phyloP scores from a whole-genome alignment of 2,888 invertebrate genomes.

The Lutraria lutraria region DNA sequence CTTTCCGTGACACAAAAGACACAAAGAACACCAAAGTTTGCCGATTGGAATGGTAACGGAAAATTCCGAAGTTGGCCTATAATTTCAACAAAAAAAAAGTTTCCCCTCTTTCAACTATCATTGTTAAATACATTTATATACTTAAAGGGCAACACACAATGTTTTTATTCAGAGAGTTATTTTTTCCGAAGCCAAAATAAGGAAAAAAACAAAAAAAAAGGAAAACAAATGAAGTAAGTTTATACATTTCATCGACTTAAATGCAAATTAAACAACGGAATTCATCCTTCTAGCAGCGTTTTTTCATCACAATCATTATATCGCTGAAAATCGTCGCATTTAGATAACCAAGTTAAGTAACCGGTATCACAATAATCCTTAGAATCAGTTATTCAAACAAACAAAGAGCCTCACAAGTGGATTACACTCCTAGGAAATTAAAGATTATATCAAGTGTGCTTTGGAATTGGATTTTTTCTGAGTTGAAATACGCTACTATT shows the following conservation, averaged over 20 bases:
- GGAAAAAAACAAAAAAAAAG: neutral
- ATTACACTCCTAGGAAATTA: slow-evolving; percentile 64
- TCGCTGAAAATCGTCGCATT: slow-evolving; percentile 1
- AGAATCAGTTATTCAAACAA: slow-evolving; percentile 43
- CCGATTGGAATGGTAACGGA: too few relatives aligned
- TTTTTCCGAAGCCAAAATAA: neutral
- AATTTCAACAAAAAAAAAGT: too few relatives aligned
- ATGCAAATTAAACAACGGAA: slow-evolving; percentile 4
- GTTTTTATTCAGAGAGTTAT: neutral
- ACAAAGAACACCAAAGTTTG: too few relatives aligned
- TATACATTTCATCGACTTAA: neutral
- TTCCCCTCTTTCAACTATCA: too few relatives aligned
- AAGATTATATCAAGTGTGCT: slow-evolving; percentile 64
- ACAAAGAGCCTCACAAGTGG: slow-evolving; percentile 48
- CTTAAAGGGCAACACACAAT: too few relatives aligned
- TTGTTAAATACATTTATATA: too few relatives aligned
- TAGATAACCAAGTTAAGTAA: slow-evolving; percentile 6
- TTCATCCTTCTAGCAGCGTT: slow-evolving; percentile 4
- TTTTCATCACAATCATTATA: neutral
- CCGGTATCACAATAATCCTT: neutral
- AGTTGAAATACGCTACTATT: slow-evolving; percentile 32
- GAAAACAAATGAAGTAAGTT: neutral
- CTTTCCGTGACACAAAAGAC: too few relatives aligned
- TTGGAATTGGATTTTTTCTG: slow-evolving; percentile 61
- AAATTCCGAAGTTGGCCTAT: too few relatives aligned